Evolutionary conservation across 2,113 vertebrate species (phyloP).

Genomic region (Lepus europaeus): DNA sequence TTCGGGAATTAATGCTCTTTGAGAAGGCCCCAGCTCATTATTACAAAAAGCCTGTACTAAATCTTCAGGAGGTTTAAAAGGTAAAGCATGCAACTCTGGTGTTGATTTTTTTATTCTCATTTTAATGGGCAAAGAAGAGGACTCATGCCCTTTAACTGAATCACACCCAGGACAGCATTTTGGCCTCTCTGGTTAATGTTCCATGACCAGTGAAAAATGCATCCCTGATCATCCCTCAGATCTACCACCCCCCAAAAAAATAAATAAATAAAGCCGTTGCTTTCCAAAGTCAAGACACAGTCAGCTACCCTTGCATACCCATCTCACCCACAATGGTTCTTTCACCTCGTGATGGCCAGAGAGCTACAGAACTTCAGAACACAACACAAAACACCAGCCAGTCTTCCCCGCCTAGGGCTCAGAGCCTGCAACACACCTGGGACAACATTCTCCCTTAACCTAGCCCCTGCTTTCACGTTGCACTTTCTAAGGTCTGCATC

Average conservation of each 20-base stretch:
- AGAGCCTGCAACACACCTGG: background rate
- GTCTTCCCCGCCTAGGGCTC: background rate
- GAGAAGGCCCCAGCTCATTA: background rate
- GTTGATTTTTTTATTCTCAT: background rate
- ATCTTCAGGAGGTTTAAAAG: slow-evolving; percentile 33
- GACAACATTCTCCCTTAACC: background rate
- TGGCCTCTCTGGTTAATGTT: background rate
- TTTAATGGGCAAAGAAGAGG: slow-evolving; percentile 50
- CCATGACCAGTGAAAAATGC: slow-evolving; percentile 59
- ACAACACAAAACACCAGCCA: slow-evolving; percentile 38
- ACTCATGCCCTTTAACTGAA: slow-evolving; percentile 55
- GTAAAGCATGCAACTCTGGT: background rate
- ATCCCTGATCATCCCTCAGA: slow-evolving; percentile 39
- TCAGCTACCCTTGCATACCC: background rate
- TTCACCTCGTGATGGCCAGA: background rate
- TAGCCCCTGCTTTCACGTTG: background rate
- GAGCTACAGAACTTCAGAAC: slow-evolving; percentile 24
- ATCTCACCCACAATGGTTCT: background rate
- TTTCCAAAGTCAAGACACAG: slow-evolving; percentile 47
- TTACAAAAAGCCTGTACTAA: background rate
- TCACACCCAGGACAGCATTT: slow-evolving; percentile 52
- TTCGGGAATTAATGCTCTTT: background rate
- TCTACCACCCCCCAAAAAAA: background rate
- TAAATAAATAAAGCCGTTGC: background rate
- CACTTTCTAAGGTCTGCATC: background rate